phyloP scores from a whole-genome alignment of 1,140 invertebrate genomes.

The Rhyacophila brunnea region DNA sequence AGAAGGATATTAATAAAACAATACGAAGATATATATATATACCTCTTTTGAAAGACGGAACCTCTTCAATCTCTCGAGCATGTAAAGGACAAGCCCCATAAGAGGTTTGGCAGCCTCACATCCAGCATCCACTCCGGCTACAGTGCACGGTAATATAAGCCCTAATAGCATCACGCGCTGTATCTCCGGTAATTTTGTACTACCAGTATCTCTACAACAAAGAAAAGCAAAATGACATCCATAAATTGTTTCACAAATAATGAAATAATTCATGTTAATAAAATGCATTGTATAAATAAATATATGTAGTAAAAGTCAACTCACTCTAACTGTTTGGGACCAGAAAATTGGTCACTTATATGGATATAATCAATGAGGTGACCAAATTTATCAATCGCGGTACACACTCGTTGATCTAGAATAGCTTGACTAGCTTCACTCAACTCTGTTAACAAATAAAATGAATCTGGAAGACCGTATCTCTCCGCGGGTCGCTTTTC shows the following conservation, averaged over 20 bases:
- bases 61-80: slow-evolving; percentile 87
- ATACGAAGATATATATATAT: too few relatives aligned
- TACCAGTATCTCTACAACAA: slow-evolving; percentile 51
- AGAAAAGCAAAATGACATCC: neutral
- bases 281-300: neutral
- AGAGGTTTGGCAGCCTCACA: slow-evolving; percentile 77
- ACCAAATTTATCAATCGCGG: slow-evolving; percentile 83
- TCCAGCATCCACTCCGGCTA: slow-evolving; percentile 58
- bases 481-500: slow-evolving; percentile 88
- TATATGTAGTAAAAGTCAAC: slow-evolving; percentile 39
- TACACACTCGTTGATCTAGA: slow-evolving; percentile 75
- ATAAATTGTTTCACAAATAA: too few relatives aligned
- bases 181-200: slow-evolving; percentile 66
- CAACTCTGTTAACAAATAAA: slow-evolving; percentile 87
- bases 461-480: slow-evolving; percentile 77
- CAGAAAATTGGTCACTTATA: slow-evolving; percentile 93
- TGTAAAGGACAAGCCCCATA: slow-evolving; percentile 86
- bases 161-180: slow-evolving; percentile 82
- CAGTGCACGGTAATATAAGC: slow-evolving; percentile 73
- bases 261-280: neutral
- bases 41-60: slow-evolving; percentile 92
- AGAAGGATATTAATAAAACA: too few relatives aligned
- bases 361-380: slow-evolving; percentile 93
- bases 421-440: slow-evolving; percentile 80
- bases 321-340: slow-evolving; percentile 86